Base-by-base conservation (phyloP, 2,113 vertebrate genomes). In the Nothocercus julius region DNA sequence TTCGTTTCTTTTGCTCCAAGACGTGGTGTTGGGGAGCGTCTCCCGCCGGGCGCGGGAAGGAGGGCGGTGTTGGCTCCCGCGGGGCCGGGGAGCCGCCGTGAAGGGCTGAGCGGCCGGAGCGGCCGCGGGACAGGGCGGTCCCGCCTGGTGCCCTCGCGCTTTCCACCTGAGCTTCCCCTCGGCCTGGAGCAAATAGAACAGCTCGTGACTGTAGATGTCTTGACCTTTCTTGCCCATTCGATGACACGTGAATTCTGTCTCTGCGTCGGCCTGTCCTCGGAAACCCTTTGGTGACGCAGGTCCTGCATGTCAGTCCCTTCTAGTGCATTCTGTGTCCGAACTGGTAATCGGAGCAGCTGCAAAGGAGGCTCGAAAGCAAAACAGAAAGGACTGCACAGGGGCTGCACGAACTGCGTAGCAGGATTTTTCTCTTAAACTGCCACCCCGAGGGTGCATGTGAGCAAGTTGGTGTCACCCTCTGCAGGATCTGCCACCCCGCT, bases 11-110 rank as follows among this genome's bases (percentile, higher is more conserved):
- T 32, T 58, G 7, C 14, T 5, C 13, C 16, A 5, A 8, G 24
- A 42, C 7, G 5, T 25, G 24, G 3, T 15, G 3, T 30, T 34
- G 13, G 63, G 7, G 32, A 6, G 36, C 36, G 36, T 36, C 36
- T 36, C 36, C 36, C 36, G 36, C 36, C 36, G 36, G 36, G 7
- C 6, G 36, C 36, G 36, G 36, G 36, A 36, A 2, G 0, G 1
- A 13, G 34, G 28, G 51, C 19, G 32, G 9, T 10, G 34, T 73
- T 32, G 16, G 49, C 2, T 30, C 19, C 38, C 12, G 4, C 10
- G 5, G 2, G 7, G 22, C 27, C 28, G 5, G 28, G 45, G 27
- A 20, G 36, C 5, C 13, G 14, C 3, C 28, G 32, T 44, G n/a
- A 58, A 42, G 13, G 12, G 7, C 51, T 7, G 68, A 22, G 70